These are phyloP conservation scores for Pachymerium ferrugineum DNA, from an alignment of 2,888 invertebrate species.

Conservation along the genomic window DNA sequence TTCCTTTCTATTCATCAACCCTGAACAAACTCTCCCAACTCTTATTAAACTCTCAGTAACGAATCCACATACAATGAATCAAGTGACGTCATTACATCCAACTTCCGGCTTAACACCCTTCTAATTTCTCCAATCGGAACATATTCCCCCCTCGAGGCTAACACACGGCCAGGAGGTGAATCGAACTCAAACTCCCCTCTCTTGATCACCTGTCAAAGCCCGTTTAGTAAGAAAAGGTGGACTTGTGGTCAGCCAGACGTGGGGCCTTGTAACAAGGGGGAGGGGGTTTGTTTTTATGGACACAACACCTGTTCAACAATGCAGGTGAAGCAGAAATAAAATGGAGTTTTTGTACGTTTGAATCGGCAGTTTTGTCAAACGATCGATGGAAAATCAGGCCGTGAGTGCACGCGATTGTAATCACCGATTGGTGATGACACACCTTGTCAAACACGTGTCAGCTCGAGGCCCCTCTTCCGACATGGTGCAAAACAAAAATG, in stretches of 20 bases:
- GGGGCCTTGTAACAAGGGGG: neutral
- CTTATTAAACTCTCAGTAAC: neutral
- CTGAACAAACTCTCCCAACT: no score
- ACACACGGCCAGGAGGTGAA: neutral
- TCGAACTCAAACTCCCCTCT: neutral
- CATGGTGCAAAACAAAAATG: neutral
- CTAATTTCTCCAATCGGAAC: no score
- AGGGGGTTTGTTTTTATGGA: neutral
- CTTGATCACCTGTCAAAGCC: neutral
- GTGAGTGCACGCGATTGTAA: neutral
- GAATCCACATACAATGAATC: neutral
- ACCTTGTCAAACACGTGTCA: slow-evolving; percentile 2
- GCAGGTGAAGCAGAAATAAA: neutral
- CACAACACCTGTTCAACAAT: neutral
- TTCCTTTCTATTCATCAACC: no score
- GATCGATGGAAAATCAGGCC: neutral
- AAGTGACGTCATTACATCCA: neutral
- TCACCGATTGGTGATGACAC: slow-evolving; percentile 2
- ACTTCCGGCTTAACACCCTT: neutral
- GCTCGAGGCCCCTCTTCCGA: neutral
- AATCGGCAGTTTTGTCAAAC: no score
- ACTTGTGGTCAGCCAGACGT: neutral
- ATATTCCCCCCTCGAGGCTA: no score
- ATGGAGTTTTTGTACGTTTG: neutral
- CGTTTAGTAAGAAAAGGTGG: neutral